Evolutionary conservation across 2,113 vertebrate genomes (phyloP).

Genomic region (Dicerorhinus sumatrensis): DNA sequence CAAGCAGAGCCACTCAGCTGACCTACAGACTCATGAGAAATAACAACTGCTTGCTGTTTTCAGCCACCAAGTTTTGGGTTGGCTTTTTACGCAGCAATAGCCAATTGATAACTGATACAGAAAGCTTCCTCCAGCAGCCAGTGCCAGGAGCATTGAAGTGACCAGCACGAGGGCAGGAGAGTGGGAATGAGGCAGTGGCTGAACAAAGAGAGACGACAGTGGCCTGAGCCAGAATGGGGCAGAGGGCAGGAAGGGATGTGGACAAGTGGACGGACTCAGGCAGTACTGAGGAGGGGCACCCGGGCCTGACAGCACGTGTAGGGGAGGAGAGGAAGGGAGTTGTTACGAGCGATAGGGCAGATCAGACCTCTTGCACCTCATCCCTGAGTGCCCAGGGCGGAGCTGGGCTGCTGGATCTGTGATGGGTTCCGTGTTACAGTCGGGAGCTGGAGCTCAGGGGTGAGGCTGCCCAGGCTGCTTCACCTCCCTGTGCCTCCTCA

Average conservation of each 20-base stretch:
- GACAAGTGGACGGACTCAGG: rapidly evolving
- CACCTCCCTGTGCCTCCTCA: neutral
- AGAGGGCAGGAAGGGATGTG: neutral
- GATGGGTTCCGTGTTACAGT: neutral
- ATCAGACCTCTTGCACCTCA: rapidly evolving
- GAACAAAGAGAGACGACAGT: neutral
- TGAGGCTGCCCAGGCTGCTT: neutral
- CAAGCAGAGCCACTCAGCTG: neutral
- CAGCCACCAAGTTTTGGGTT: neutral
- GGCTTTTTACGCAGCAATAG: neutral
- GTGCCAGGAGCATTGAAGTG: rapidly evolving
- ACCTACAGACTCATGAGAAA: neutral
- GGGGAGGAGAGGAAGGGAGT: neutral
- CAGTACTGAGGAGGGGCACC: rapidly evolving
- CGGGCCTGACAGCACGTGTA: rapidly evolving
- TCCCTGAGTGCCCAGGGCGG: neutral
- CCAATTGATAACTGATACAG: neutral
- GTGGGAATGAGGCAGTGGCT: neutral
- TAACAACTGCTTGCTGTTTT: too few relatives aligned
- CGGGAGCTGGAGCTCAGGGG: neutral
- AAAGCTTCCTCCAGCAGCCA: neutral
- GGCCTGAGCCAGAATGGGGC: neutral
- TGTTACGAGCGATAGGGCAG: rapidly evolving
- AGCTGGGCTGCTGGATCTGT: neutral
- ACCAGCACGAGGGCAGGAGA: too few relatives aligned